Percentiles rank a stretch among this genome's conserved stretches.
Evolutionary conservation across 2,888 invertebrate species (phyloP).

Genomic region (Parthenolecanium corni): DNA sequence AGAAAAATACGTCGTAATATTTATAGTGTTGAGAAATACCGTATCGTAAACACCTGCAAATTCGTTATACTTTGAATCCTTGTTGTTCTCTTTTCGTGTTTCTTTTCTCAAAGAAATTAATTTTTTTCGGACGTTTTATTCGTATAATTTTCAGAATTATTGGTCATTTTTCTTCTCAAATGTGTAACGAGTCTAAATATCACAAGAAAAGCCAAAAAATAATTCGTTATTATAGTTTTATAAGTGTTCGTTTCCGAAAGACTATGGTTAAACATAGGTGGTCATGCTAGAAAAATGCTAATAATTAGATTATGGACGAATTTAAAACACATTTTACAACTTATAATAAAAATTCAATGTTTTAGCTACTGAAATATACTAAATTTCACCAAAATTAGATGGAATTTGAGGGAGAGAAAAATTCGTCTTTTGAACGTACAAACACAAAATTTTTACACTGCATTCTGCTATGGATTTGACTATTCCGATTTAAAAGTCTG

Average conservation of each 20-base stretch:
- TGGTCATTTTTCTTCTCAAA: neutral
- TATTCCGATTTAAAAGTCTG: too few species aligned
- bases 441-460: too few species aligned
- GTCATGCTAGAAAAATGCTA: neutral
- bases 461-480: too few species aligned
- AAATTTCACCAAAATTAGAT: neutral
- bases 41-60: constrained; percentile 2
- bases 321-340: neutral
- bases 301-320: neutral
- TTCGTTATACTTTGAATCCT: neutral
- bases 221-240: neutral
- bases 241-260: neutral
- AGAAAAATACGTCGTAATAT: neutral
- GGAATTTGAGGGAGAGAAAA: too few species aligned
- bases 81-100: constrained; percentile 11
- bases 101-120: neutral
- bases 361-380: neutral
- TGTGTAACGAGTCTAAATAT: too few species aligned
- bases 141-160: neutral
- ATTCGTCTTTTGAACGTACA: too few species aligned
- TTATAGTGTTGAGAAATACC: constrained; percentile 1
- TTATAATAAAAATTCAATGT: neutral
- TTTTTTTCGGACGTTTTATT: neutral
- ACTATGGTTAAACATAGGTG: neutral
- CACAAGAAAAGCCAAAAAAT: too few species aligned